Evolutionary conservation across 1,140 invertebrate genomes (phyloP), one percentile per base, ranked within the genome.

Genomic region (Linepithema humile): DNA sequence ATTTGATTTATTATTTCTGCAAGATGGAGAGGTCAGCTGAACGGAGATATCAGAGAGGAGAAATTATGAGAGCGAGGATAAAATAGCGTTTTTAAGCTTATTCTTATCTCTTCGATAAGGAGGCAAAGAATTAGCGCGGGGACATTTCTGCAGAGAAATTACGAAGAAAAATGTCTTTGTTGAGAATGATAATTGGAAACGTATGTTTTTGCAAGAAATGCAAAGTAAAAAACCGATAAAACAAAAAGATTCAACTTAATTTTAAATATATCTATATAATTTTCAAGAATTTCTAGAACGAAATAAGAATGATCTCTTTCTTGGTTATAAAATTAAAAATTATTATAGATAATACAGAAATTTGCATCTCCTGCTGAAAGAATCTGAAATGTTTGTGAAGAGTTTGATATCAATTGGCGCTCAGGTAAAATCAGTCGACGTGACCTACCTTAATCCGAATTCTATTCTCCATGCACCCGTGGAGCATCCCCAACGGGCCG

Each of bases 401-500:
- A n/a, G n/a, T n/a, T n/a, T n/a, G n/a, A n/a, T n/a, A n/a, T n/a
- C n/a, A 32, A 38, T 64, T 5, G 48, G 29, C 9, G 0, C 17
- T 67, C 20, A n/a, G 32, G 6, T 70, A 67, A 85, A 35, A 82
- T 50, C 26, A 53, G 29, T 59, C n/a, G n/a, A n/a, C 12, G 4
- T 43, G 57, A 90, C 91, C 91, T 94, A 96, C 96, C 95, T 97
- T 97, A 7, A 98, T 93, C 89, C 95, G 95, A 0, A 94, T 93
- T 77, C 93, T 94, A 40, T 94, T 93, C 60, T 96, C 95, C 89
- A 97, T 95, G 82, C 95, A 97, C 17, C 95, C 94, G 75, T 95
- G 95, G 7, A 98, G 92, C 10, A 95, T 90, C 4, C 93, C 94
- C n/a, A 97, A 92, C 0, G 97, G 97, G 0, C 97, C 97, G 0